Evolutionary conservation across 2,888 invertebrate species (phyloP).

Genomic region (Bembecia ichneumoniformis): DNA sequence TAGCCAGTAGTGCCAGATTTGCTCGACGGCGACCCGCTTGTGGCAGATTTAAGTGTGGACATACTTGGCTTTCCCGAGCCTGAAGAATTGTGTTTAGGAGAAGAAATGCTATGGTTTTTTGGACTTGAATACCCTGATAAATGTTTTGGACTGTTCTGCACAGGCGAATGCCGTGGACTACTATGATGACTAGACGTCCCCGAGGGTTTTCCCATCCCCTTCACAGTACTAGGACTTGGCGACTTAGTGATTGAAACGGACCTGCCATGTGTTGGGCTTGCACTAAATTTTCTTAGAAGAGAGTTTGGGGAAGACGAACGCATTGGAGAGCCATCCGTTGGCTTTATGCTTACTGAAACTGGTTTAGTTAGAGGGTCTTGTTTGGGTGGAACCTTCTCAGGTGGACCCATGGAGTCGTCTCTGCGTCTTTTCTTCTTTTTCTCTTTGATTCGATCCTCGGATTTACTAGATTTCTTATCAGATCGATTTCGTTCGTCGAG

Average conservation of each 20-base stretch:
- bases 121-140: slow-evolving; percentile 80
- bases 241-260: slow-evolving; percentile 77
- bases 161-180: slow-evolving; percentile 84
- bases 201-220: slow-evolving; percentile 57
- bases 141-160: slow-evolving; percentile 83
- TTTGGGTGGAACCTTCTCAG: slow-evolving; percentile 84
- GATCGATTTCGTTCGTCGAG: slow-evolving; percentile 59
- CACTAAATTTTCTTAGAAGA: slow-evolving; percentile 78
- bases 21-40: slow-evolving; percentile 77
- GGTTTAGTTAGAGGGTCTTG: slow-evolving; percentile 81
- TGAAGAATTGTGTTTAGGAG: slow-evolving; percentile 83
- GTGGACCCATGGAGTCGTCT: slow-evolving; percentile 86
- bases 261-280: slow-evolving; percentile 79
- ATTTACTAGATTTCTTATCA: slow-evolving; percentile 59
- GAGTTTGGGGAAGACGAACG: slow-evolving; percentile 78
- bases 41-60: slow-evolving; percentile 87
- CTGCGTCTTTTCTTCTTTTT: slow-evolving; percentile 84
- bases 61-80: slow-evolving; percentile 90
- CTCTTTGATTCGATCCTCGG: slow-evolving; percentile 64
- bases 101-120: slow-evolving; percentile 83
- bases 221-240: slow-evolving; percentile 59
- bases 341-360: slow-evolving; percentile 81
- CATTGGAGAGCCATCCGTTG: slow-evolving; percentile 74
- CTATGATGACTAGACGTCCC: slow-evolving; percentile 71
- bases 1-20: slow-evolving; percentile 71